Percentiles rank a stretch among this genome's conserved stretches.
Evolutionary conservation across 2,113 vertebrate genomes (phyloP).

Genomic region (Jacana jacana): DNA sequence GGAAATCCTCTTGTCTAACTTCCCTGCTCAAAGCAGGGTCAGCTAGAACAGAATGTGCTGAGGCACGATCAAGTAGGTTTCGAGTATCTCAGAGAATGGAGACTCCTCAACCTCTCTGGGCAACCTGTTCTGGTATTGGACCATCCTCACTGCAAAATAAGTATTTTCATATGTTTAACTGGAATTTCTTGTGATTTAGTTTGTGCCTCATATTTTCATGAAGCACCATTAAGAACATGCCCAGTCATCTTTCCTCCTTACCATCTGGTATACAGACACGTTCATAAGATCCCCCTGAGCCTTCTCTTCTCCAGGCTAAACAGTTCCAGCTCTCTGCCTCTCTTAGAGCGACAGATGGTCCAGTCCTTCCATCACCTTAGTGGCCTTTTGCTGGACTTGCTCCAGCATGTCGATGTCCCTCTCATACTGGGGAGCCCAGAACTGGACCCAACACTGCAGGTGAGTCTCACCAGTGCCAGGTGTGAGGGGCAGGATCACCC

Average conservation of each 20-base stretch:
- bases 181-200: not conserved
- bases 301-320: constrained; percentile 5
- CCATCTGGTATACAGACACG: not conserved
- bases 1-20: not conserved
- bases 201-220: not conserved
- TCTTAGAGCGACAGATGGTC: not conserved
- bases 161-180: not conserved
- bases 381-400: not conserved
- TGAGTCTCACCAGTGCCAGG: not conserved
- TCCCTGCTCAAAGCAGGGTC: not conserved
- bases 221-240: not conserved
- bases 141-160: not conserved
- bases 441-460: not conserved
- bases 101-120: not conserved
- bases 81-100: not conserved
- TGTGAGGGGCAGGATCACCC: not conserved
- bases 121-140: not conserved
- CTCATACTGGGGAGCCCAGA: not conserved
- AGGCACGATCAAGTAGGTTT: not conserved
- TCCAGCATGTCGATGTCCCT: not conserved
- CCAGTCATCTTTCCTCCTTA: not conserved
- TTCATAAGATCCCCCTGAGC: not conserved
- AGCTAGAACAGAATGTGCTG: not conserved
- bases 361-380: not conserved
- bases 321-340: not conserved